These are phyloP conservation scores for Rhinogobius similis DNA, from an alignment of 2,113 vertebrate genomes.

Conservation along the genomic window DNA sequence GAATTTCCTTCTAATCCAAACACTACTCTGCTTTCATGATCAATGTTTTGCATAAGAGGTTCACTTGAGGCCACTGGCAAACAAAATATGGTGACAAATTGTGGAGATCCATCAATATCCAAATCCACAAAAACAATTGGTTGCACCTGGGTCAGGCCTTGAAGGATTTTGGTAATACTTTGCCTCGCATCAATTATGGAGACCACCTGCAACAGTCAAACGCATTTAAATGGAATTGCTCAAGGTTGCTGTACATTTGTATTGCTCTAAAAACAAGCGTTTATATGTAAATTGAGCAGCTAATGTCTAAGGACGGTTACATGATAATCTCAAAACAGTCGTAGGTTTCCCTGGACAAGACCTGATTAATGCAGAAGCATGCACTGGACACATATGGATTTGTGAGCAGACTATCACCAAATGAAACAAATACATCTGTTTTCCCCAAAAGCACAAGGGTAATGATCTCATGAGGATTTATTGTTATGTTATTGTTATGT, in stretches of 20 bases:
- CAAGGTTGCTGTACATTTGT: constrained; percentile 60
- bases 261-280: constrained; percentile 51
- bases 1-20: not conserved
- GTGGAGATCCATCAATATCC: constrained; percentile 32
- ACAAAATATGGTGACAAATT: constrained; percentile 21
- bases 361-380: constrained; percentile 56
- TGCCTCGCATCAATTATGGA: constrained; percentile 50
- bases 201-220: constrained; percentile 45
- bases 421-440: constrained; percentile 17
- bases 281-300: constrained; percentile 53
- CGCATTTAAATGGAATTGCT: constrained; percentile 65
- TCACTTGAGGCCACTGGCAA: constrained; percentile 47
- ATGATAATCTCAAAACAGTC: constrained; percentile 66
- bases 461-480: not conserved
- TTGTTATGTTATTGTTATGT: not conserved
- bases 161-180: constrained; percentile 54
- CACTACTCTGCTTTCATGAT: constrained; percentile 29
- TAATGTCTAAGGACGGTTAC: constrained; percentile 44
- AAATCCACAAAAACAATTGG: constrained; percentile 11
- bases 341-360: constrained; percentile 42
- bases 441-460: not conserved
- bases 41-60: constrained; percentile 51
- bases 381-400: constrained; percentile 39
- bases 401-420: constrained; percentile 38
- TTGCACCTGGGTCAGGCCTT: constrained; percentile 40